Evolutionary conservation across 2,113 vertebrate species (phyloP), one percentile per base, ranked within the genome.

Genomic region (Cryptotis parvus): DNA sequence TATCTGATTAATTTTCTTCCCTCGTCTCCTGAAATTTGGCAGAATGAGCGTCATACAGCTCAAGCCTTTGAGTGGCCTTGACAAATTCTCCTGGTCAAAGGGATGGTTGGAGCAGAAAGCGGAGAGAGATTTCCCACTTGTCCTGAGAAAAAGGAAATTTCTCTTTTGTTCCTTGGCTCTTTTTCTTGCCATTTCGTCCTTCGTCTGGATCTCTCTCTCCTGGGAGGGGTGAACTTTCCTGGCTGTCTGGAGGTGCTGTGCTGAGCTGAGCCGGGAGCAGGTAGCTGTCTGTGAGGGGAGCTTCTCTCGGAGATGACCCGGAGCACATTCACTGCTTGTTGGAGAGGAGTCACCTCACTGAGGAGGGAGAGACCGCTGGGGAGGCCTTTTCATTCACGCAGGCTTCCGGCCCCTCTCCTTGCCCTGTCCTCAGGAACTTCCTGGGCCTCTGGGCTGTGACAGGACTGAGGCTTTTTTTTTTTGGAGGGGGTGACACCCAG

Each of bases 11-110:
- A 68, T 68, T 68, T 69, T 70, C 61, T 80, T 74, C 31, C n/a
- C 85, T 91, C 55, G 18, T 39, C 81, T 91, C 43, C 87, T 94
- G 83, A 86, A 91, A 80, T 83, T 26, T 79, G 66, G 15, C 72
- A 70, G n/a, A 87, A 26, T 10, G 20, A 84, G 63, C 5, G 49
- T 85, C 73, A 84, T 33, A 18, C 43, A 84, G 63, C 45, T 11
- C 26, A 31, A 27, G 45, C 89, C 81, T 33, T 74, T 35, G 22
- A 58, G 55, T 6, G 55, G 55, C 55, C 55, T 31, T 29, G 29
- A 29, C 27, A 65, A 89, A 3, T 31, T n/a, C 81, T 94, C 39
- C 72, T 66, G 61, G 76, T 70, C 58, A 49, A 82, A 69, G 41
- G 45, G 37, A 75, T 49, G 78, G 55, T 58, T n/a, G 20, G 35